Evolutionary conservation across 2,888 invertebrate species (phyloP).

Genomic region (Plusia festucae): DNA sequence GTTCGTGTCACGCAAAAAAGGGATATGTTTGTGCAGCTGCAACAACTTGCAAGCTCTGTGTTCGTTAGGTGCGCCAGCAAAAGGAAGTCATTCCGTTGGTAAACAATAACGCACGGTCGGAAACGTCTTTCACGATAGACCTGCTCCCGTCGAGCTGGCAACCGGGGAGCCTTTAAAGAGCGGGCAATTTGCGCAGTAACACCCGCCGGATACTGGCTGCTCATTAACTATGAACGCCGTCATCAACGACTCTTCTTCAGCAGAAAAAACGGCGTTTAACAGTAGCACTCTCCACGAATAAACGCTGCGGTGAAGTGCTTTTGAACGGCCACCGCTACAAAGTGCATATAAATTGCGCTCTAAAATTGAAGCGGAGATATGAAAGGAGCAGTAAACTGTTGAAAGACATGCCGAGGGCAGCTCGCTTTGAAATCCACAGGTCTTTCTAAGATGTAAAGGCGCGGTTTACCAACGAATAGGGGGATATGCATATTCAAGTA

Average conservation of each 20-base stretch:
- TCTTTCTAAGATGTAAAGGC: slow-evolving; percentile 53
- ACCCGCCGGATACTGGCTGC: slow-evolving; percentile 85
- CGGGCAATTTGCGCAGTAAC: slow-evolving; percentile 85
- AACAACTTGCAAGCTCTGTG: slow-evolving; percentile 63
- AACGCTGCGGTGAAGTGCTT: slow-evolving; percentile 79
- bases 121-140: slow-evolving; percentile 82
- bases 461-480: slow-evolving; percentile 29
- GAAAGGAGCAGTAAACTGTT: slow-evolving; percentile 79
- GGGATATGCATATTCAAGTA: background rate
- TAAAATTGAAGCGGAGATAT: slow-evolving; percentile 85
- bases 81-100: slow-evolving; percentile 84
- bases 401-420: slow-evolving; percentile 79
- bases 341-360: slow-evolving; percentile 88
- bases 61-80: slow-evolving; percentile 71
- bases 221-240: slow-evolving; percentile 89
- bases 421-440: slow-evolving; percentile 66
- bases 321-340: slow-evolving; percentile 82
- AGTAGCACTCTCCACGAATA: slow-evolving; percentile 83
- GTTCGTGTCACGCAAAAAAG: slow-evolving; percentile 60
- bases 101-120: slow-evolving; percentile 86
- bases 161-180: slow-evolving; percentile 79
- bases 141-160: slow-evolving; percentile 78
- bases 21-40: slow-evolving; percentile 68
- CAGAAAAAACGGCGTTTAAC: slow-evolving; percentile 84
- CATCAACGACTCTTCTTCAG: slow-evolving; percentile 87